Conservation (phyloP, 2,888 invertebrate species). For the Acrobasis repandana region DNA sequence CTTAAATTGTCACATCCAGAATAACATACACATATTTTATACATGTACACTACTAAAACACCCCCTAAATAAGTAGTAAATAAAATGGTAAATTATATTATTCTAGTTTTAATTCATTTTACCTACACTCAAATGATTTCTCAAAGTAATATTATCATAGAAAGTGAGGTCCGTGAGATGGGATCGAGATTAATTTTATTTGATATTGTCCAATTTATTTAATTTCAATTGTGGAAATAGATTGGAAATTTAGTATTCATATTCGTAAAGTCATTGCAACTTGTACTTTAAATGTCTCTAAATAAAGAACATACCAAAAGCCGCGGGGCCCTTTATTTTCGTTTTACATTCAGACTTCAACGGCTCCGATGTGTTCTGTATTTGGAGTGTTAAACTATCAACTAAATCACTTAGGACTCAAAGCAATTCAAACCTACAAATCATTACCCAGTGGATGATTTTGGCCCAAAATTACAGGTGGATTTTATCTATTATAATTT, state of each 20-base stretch:
- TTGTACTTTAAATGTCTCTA: conserved; percentile 32
- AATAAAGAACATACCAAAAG: conserved; percentile 17
- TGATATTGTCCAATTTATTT: conserved; percentile 23
- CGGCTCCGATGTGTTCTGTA: neutral
- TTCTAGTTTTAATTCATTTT: conserved; percentile 30
- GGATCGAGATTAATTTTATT: conserved; percentile 28
- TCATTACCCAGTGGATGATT: neutral
- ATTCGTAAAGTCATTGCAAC: conserved; percentile 27
- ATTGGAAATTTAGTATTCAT: conserved; percentile 5
- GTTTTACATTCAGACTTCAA: too few relatives aligned
- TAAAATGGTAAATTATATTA: conserved; percentile 31
- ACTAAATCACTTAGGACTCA: neutral
- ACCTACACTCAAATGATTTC: conserved; percentile 40
- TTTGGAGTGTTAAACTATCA: neutral
- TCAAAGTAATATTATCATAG: conserved; percentile 34
- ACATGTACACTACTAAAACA: conserved; percentile 29
- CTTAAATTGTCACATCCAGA: conserved; percentile 1
- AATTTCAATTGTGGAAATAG: conserved; percentile 24
- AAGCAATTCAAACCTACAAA: neutral
- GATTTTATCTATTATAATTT: neutral
- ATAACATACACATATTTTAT: neutral
- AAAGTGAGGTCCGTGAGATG: conserved; percentile 51
- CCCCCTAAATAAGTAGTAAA: conserved; percentile 32
- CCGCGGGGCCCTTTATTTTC: too few relatives aligned
- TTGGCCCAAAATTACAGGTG: neutral